phyloP scores from a whole-genome alignment of 2,797 vertebrate genomes.

The Botia almorhae region DNA sequence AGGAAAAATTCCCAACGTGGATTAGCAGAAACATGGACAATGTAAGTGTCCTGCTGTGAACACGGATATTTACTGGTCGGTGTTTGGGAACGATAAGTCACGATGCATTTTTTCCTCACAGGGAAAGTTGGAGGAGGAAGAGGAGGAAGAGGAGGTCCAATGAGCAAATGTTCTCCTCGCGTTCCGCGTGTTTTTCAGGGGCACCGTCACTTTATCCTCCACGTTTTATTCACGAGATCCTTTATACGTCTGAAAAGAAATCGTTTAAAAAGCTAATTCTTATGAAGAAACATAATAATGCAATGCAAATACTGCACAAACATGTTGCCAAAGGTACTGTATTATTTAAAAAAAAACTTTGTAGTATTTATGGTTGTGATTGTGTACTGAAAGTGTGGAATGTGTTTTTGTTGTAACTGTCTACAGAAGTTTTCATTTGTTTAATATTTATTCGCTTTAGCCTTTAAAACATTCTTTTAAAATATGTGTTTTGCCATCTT shows the following conservation, averaged over 20 bases:
- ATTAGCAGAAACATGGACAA: constrained; percentile 78
- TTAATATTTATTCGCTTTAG: background rate
- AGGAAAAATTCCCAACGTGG: constrained; percentile 79
- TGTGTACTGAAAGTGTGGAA: background rate
- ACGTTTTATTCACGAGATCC: background rate
- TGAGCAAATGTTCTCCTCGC: constrained; percentile 47
- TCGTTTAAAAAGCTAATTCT: background rate
- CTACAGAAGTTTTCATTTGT: background rate
- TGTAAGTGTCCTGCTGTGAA: constrained; percentile 71
- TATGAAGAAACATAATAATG: background rate
- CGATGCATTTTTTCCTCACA: constrained; percentile 59
- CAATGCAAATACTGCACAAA: too few relatives aligned
- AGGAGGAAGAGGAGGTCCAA: constrained; percentile 69
- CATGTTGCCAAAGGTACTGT: too few relatives aligned
- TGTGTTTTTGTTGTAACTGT: background rate
- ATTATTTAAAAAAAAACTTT: background rate
- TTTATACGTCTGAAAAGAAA: background rate
- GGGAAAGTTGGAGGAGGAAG: constrained; percentile 65
- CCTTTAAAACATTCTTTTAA: too few relatives aligned
- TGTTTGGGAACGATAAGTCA: background rate
- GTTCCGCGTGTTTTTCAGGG: constrained; percentile 2
- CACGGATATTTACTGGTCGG: background rate
- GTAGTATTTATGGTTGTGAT: background rate
- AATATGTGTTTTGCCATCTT: too few relatives aligned
- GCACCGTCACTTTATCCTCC: background rate